Base-by-base conservation (phyloP, 1,140 invertebrate species). In the Delia radicum region DNA sequence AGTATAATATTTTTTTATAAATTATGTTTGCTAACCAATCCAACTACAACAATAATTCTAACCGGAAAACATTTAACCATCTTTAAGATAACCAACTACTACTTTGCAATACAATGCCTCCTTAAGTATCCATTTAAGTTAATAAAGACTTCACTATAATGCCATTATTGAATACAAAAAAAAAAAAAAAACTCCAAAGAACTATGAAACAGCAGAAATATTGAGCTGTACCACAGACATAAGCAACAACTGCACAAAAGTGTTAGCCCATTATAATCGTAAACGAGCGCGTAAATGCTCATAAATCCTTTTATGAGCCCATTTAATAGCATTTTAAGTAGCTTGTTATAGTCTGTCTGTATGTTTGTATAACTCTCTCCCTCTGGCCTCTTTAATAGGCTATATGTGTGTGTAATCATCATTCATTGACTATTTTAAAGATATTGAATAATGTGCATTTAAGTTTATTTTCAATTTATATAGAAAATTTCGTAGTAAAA, bases 241-340 rank as follows among this genome's bases (percentile, higher is more conserved):
- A n/a, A n/a, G n/a, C n/a, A n/a, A n/a, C n/a, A n/a, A n/a, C 33
- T 10, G 33, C 8, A 21, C 8, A n/a, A 55, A 55, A 55, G 48
- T 55, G 48, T 55, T 55, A 55, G 48, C 48, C 12, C 18, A 31
- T 74, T 75, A 77, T 77, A 78, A 71, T 79, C 78, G 79, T 72
- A 37, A 75, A 75, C 48, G 48, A 55, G 48, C 65, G 29, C 29
- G 27, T 69, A 69, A 69, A 69, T 69, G 75, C 76, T 55, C 79
- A 82, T 82, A 81, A 82, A 82, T 82, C 81, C 78, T 75, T 82
- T 82, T 81, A 82, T 80, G 80, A 80, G 79, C 79, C n/a, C 33
- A 74, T 81, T 80, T 81, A 78, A 81, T 81, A 71, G 78, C 15
- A 33, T 73, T 75, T 80, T 82, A 76, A 80, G 77, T 27, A 77